These are phyloP conservation scores for Cyphomyrmex costatus DNA, from an alignment of 1,140 invertebrate species.

Conservation along the genomic window DNA sequence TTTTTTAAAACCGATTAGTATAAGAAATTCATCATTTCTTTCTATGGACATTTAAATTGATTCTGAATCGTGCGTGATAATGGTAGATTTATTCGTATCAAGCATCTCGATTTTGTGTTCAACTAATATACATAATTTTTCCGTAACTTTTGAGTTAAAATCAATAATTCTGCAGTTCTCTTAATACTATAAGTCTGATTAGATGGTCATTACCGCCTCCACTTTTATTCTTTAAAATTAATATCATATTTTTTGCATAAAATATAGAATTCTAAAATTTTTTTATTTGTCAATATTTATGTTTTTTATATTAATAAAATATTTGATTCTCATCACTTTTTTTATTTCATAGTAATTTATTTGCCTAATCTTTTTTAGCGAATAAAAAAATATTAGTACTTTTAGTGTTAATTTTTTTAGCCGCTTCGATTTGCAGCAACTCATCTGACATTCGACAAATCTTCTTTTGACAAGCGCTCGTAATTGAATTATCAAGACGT, in stretches of 20 bases:
- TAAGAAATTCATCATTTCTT: not conserved
- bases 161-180: not conserved
- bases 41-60: not conserved
- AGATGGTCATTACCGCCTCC: too few species aligned
- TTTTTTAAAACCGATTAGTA: not conserved
- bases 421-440: not conserved
- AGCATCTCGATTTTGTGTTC: not conserved
- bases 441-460: not conserved
- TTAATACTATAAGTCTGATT: too few species aligned
- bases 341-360: too few species aligned
- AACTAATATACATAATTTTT: not conserved
- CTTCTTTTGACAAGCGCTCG: not conserved
- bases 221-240: too few species aligned
- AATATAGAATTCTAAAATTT: too few species aligned
- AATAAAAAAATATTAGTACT: too few species aligned
- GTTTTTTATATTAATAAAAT: too few species aligned
- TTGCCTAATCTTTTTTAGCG: too few species aligned
- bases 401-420: not conserved
- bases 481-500: conserved; percentile 49
- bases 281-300: too few species aligned
- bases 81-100: not conserved
- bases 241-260: too few species aligned
- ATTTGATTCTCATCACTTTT: too few species aligned
- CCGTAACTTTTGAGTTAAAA: not conserved
- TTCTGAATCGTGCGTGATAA: not conserved